These are phyloP conservation scores for Drosophila parthenogenetica DNA, from an alignment of 2,888 invertebrate genomes.

Conservation along the genomic window DNA sequence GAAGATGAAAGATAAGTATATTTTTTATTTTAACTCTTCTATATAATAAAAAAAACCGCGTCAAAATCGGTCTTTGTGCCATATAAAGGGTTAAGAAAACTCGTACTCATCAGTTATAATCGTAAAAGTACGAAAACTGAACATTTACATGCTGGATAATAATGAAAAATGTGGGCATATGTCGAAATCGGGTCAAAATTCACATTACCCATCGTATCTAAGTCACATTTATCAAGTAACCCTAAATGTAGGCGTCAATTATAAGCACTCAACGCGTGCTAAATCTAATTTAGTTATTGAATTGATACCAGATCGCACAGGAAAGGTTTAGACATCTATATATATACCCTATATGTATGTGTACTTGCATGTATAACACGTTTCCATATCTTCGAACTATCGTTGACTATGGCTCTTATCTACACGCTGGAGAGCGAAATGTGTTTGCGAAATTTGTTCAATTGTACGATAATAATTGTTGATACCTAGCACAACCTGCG, in stretches of 20 bases:
- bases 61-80: no score
- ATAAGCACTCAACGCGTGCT: conserved; percentile 21
- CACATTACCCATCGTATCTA: not conserved
- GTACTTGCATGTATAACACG: conserved; percentile 1
- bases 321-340: conserved; percentile 26
- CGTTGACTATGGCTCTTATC: conserved; percentile 16
- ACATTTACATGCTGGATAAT: no score
- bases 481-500: not conserved
- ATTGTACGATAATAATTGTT: conserved; percentile 4
- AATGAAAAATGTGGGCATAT: not conserved
- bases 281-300: conserved; percentile 41
- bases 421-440: conserved; percentile 3
- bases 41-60: no score
- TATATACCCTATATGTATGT: not conserved
- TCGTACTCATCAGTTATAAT: no score
- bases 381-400: conserved; percentile 10
- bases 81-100: no score
- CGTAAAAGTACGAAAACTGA: no score
- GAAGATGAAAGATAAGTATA: no score
- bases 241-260: conserved; percentile 11
- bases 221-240: conserved; percentile 9
- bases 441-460: conserved; percentile 12
- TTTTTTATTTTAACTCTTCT: no score
- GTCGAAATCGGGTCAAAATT: not conserved
- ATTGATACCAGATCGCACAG: conserved; percentile 49